Evolutionary conservation across 2,113 vertebrate species (phyloP), one percentile per base, ranked within the genome.

Genomic region (Epinephelus cyanopodus): DNA sequence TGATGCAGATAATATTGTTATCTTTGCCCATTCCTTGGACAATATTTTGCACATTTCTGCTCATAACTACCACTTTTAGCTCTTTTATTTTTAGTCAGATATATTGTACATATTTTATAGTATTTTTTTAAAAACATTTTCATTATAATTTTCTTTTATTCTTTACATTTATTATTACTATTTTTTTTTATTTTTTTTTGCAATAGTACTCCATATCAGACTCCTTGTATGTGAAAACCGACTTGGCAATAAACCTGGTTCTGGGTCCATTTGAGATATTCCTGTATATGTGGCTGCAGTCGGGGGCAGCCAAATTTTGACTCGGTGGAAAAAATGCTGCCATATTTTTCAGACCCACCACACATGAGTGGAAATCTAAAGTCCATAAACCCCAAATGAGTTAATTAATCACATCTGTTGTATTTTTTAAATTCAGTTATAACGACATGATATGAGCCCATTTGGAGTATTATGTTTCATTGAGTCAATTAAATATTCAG

Each of bases 401-500:
- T 69, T 83, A 73, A 90, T 87, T 70, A 80, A 73, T 85, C 63
- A 86, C 63, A 83, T 78, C 75, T 91, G 86, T 60, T 84, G 42
- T 69, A 23, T 27, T 75, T 73, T 71, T 67, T 68, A n/a, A 25
- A 86, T 45, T 77, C 57, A 6, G 2, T 81, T 73, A 76, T 80
- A 74, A 84, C 74, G 60, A 74, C 48, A 81, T 77, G 69, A 79
- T 60, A 65, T 47, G 48, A 75, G 76, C 6, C 71, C 58, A 88
- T 84, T 85, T 82, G 56, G 77, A 84, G 77, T 82, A 74, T 82
- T 63, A 76, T 42, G 72, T 88, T 90, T 81, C 47, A 75, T 15
- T 57, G 53, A 80, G 74, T 78, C 86, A 76, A 88, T 90, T 90
- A 84, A 81, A 90, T 77, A 79, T 83, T 85, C 74, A 87, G 70